Evolutionary conservation across 2,797 vertebrate species (phyloP), one percentile per base, ranked within the genome.

Genomic region (Microcaecilia unicolor): DNA sequence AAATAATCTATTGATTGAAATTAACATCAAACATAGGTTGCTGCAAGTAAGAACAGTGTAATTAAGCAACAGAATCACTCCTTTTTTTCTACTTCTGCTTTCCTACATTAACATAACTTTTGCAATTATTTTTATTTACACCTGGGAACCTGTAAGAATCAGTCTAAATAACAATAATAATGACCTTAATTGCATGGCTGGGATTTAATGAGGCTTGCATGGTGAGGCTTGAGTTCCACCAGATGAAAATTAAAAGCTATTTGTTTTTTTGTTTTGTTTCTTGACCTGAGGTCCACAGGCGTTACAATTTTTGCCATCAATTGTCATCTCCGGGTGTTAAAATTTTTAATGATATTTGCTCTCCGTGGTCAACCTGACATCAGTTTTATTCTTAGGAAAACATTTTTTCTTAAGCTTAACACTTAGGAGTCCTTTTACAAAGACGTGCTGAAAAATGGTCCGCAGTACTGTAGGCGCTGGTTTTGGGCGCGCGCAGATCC

Each of bases 11-110:
- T 61, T 59, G 30, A 32, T 71, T 44, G 48, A 61, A 68, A 60
- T 55, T 59, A 55, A 59, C 59, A 64, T 61, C 55, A 46, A 50
- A 40, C 29, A 53, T 39, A 48, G 61, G 65, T 51, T 65, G 74
- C 66, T 61, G 70, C 64, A 69, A 72, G 71, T 73, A 70, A 73
- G 55, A 55, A 65, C 67, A 58, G 53, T 50, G 73, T 72, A 74
- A 78, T 78, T 76, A 75, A 75, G 66, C 70, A 80, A 78, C 76
- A 73, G 78, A 72, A 80, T 76, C 72, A n/a, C 70, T 77, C 67
- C 82, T 82, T 80, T n/a, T n/a, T n/a, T n/a, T 77, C 70, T 64
- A 60, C 63, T 49, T 69, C 54, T 57, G 56, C 64, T 47, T 64
- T 69, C 70, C n/a, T n/a, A n/a, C 35, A 64, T 51, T 63, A 55